phyloP scores from a whole-genome alignment of 30 jellyfish, hydroid and myxozoan species.

The Pelagia noctiluca region DNA sequence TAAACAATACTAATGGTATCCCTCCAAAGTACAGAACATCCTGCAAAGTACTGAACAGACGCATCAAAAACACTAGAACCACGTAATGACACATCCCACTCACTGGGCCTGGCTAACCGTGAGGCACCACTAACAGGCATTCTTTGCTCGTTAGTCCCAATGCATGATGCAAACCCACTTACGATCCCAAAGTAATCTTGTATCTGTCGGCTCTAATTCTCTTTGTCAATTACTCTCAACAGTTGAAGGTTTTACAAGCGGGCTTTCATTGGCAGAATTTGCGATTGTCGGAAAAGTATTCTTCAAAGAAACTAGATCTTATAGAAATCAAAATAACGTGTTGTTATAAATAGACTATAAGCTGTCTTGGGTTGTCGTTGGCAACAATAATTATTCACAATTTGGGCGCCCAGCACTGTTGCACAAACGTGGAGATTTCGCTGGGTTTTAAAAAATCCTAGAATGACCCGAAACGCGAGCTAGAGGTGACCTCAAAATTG shows the following conservation, averaged over 20 bases:
- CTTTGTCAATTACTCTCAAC: constrained; percentile 50
- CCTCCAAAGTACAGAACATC: no score
- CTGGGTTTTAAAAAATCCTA: background rate
- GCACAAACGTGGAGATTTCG: background rate
- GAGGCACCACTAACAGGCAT: no score
- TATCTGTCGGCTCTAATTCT: constrained; percentile 26
- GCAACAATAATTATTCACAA: constrained; percentile 47
- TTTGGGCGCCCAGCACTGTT: constrained; percentile 64
- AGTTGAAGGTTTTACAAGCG: constrained; percentile 42
- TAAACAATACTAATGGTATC: no score
- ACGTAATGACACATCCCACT: no score
- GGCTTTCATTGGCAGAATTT: constrained; percentile 55
- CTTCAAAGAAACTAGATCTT: constrained; percentile 45
- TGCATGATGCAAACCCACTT: no score
- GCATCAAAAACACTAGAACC: no score
- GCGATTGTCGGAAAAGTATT: constrained; percentile 53
- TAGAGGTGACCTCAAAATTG: constrained; percentile 55
- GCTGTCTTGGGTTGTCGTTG: constrained; percentile 26
- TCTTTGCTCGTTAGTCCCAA: no score
- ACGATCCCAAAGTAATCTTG: no score
- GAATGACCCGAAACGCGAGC: constrained; percentile 59
- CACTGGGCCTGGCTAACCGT: no score
- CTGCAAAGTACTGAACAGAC: no score
- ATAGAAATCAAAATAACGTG: constrained; percentile 58
- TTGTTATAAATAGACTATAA: constrained; percentile 33